Base-by-base conservation (phyloP, 1,140 invertebrate species). In the Rhopalosiphum padi region DNA sequence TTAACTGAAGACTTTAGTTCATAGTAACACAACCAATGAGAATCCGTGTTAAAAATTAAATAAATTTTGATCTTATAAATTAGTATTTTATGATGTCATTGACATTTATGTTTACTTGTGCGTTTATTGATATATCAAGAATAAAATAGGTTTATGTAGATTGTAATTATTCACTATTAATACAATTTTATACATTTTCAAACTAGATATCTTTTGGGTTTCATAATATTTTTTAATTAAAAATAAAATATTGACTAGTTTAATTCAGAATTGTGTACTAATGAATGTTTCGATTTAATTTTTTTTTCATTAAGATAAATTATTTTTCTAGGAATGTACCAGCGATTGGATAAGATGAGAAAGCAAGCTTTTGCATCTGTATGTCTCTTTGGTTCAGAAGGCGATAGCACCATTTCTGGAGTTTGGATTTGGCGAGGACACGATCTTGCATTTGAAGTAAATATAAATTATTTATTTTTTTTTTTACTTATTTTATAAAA, bases 381-480 rank as follows among this genome's bases (percentile, higher is more conserved):
- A 94, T 98, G 98, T 95, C 96, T 99, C 41, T 99, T 99, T 95
- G 99, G 99, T 85, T 96, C 97, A 94, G 98, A 99, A 95, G 97
- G 98, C 95, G 96, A 99, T 95, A 99, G 97, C 95, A 97, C 97
- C 94, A 99, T 99, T 95, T 99, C 98, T 93, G 99, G 99, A 93
- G 96, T 99, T 94, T 99, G 99, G 99, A 96, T 99, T 92, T 99
- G 99, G 99, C 97, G 97, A 95, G 99, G 99, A 93, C 98, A 99
- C 88, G 97, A 99, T 43, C 96, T 99, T 88, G 99, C 97, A 94
- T 99, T 99, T 96, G 95, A 96, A 94, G 97, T 98, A 96, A 96
- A 95, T 95, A 93, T 43, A 91, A 35, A 92, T 93, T 82, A 37
- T 18, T 7, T 18, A 1, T 2, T 35, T 88, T 48, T 30, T 11